These are phyloP conservation scores for Drosophila equinoxialis DNA, from an alignment of 1,140 invertebrate species.

Conservation along the genomic window DNA sequence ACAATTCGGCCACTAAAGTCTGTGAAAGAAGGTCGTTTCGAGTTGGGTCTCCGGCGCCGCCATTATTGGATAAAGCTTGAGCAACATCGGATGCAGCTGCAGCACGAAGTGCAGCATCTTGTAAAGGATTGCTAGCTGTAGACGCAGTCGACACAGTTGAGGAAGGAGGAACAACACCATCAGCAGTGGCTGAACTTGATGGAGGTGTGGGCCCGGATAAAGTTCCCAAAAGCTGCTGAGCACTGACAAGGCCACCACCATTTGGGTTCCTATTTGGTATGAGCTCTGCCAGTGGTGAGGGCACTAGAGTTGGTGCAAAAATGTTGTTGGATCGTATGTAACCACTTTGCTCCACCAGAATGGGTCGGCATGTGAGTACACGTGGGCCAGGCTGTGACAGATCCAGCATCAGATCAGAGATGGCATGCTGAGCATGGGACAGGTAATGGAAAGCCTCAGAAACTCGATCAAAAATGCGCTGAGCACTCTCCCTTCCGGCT, in stretches of 20 bases:
- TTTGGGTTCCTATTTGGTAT: constrained; percentile 4
- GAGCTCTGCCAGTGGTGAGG: constrained; percentile 30
- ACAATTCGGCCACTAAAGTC: background rate
- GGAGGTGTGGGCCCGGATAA: background rate
- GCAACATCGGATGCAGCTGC: background rate
- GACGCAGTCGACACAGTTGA: background rate
- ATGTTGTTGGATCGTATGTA: constrained; percentile 82
- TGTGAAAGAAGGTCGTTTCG: background rate
- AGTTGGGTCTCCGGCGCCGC: background rate
- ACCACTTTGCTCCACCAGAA: constrained; percentile 88
- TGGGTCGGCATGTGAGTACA: constrained; percentile 88
- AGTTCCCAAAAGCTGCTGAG: background rate
- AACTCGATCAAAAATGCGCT: constrained; percentile 88
- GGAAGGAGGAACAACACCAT: constrained; percentile 36
- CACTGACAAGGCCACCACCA: background rate
- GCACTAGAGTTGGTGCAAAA: constrained; percentile 57
- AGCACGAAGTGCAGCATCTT: background rate
- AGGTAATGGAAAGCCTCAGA: constrained; percentile 92
- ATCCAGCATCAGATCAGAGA: constrained; percentile 93
- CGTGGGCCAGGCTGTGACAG: constrained; percentile 88
- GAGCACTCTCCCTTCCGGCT: constrained; percentile 84
- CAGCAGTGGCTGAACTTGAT: constrained; percentile 41
- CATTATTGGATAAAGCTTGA: background rate
- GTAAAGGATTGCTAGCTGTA: background rate
- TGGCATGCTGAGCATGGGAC: constrained; percentile 93